Evolutionary conservation across 2,888 invertebrate species (phyloP).

Genomic region (Frankliniella fusca): DNA sequence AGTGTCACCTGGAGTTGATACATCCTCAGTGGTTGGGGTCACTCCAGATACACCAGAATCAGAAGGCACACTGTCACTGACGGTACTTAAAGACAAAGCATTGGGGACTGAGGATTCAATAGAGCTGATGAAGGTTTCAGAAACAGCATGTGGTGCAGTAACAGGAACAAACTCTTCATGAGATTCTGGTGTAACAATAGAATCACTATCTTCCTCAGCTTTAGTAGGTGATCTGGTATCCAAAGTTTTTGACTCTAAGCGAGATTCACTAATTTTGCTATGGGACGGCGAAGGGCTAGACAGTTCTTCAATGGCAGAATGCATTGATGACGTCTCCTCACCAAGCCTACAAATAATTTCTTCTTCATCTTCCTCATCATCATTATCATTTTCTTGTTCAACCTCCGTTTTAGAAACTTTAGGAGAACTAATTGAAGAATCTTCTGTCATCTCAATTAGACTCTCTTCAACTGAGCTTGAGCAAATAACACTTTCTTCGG

Average conservation of each 20-base stretch:
- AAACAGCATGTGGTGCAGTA: not conserved
- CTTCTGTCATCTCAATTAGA: constrained; percentile 41
- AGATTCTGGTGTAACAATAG: constrained; percentile 35
- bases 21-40: constrained; percentile 32
- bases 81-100: not conserved
- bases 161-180: constrained; percentile 17
- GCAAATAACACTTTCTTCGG: constrained; percentile 45
- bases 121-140: not conserved
- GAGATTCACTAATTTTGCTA: constrained; percentile 45
- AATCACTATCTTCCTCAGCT: constrained; percentile 36
- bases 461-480: constrained; percentile 42
- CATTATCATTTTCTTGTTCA: not conserved
- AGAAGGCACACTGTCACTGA: constrained; percentile 15
- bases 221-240: constrained; percentile 49
- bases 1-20: constrained; percentile 32
- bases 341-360: constrained; percentile 3
- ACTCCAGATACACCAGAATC: constrained; percentile 19
- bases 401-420: constrained; percentile 26
- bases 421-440: constrained; percentile 37
- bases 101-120: not conserved
- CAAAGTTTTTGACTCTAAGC: constrained; percentile 46
- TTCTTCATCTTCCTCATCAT: constrained; percentile 11
- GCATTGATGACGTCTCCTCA: constrained; percentile 2
- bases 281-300: not conserved
- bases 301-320: constrained; percentile 3